Conservation (phyloP, 1,140 invertebrate species). For the Caerostris extrusa region DNA sequence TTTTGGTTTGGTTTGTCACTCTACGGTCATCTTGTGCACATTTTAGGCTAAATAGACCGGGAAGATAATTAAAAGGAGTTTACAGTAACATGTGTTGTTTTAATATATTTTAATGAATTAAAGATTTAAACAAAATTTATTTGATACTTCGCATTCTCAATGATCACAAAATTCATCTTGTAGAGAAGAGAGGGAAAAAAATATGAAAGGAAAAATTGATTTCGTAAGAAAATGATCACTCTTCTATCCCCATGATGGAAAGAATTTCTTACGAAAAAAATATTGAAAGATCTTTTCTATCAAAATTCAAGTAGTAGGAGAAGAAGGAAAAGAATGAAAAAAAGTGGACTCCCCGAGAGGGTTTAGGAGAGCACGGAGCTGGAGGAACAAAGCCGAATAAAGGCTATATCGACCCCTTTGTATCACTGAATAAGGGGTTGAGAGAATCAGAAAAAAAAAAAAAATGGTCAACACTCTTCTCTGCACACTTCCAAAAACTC, state of each 20-base stretch:
- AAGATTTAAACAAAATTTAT: too few species aligned
- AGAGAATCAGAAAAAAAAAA: constrained; percentile 21
- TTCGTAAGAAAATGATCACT: neutral
- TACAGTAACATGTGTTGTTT: too few species aligned
- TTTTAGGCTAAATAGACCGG: too few species aligned
- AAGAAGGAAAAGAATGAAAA: neutral
- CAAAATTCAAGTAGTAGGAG: neutral
- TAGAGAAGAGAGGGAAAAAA: too few species aligned
- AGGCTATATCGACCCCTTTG: constrained; percentile 50
- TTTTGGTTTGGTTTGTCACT: too few species aligned
- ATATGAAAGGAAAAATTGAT: neutral
- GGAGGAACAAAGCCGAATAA: constrained; percentile 37
- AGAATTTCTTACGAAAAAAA: constrained; percentile 30
- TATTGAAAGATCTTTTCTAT: constrained; percentile 55
- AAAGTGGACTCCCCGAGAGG: neutral
- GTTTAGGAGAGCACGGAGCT: constrained; percentile 44
- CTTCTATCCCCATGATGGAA: neutral
- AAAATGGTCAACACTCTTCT: constrained; percentile 41
- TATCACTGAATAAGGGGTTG: constrained; percentile 7
- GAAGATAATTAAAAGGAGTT: too few species aligned
- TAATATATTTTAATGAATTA: too few species aligned
- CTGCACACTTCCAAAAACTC: constrained; percentile 48
- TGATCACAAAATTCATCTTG: too few species aligned
- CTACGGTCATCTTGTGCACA: too few species aligned
- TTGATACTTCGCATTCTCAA: too few species aligned